Percentiles rank a stretch among this genome's conserved stretches.
Conservation (phyloP, 2,797 vertebrate species). For the Acridotheres tristis region DNA sequence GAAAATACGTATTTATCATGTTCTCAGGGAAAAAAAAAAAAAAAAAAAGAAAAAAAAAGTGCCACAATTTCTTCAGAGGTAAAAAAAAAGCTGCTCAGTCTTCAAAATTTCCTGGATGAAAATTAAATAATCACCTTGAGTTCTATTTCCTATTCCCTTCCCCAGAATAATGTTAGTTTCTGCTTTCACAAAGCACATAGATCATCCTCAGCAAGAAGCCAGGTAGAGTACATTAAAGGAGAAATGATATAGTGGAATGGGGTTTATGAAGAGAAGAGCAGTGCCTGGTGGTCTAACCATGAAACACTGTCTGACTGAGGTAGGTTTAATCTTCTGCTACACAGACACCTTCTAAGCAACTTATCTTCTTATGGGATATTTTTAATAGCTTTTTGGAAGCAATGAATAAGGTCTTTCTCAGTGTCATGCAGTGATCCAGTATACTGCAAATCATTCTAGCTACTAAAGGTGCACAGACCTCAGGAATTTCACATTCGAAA, state of each 20-base stretch:
- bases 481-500: neutral
- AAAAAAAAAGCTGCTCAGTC: neutral
- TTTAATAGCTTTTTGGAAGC: constrained; percentile 57
- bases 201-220: constrained; percentile 34
- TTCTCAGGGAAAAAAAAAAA: neutral
- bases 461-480: neutral
- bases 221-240: constrained; percentile 57
- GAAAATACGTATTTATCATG: neutral
- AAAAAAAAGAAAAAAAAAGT: neutral
- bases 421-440: neutral
- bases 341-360: constrained; percentile 49
- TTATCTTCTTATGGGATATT: constrained; percentile 53
- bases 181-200: constrained; percentile 22
- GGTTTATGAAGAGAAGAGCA: constrained; percentile 38
- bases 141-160: constrained; percentile 28
- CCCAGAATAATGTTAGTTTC: constrained; percentile 42
- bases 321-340: constrained; percentile 44
- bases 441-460: neutral
- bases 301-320: constrained; percentile 17
- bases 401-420: constrained; percentile 45
- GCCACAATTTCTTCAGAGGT: neutral
- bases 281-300: constrained; percentile 26
- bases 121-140: constrained; percentile 30
- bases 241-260: constrained; percentile 40
- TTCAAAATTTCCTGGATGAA: neutral